Percentiles rank a stretch among this genome's conserved stretches.
These are phyloP conservation scores for Halichoeres trimaculatus DNA, from an alignment of 2,113 vertebrate genomes.

Conservation along the genomic window DNA sequence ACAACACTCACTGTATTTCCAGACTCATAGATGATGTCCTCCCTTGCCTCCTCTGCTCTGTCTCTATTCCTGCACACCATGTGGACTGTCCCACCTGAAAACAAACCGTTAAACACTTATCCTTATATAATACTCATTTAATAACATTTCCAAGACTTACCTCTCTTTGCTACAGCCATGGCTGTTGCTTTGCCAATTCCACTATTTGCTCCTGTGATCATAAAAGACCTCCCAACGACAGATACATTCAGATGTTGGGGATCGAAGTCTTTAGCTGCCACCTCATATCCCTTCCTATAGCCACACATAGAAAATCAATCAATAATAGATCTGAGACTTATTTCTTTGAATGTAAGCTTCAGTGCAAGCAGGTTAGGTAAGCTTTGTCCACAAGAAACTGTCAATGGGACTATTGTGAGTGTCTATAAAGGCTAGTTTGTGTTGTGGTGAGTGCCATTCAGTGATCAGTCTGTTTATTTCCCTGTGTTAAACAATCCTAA, in stretches of 20 bases:
- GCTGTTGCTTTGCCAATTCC: conserved; percentile 81
- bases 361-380: conserved; percentile 15
- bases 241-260: conserved; percentile 75
- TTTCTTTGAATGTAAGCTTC: not conserved
- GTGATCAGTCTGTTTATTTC: conserved; percentile 49
- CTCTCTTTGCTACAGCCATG: conserved; percentile 82
- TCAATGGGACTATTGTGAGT: conserved; percentile 72
- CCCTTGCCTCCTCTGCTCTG: conserved; percentile 78
- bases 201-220: conserved; percentile 84
- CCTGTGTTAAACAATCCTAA: not conserved
- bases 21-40: conserved; percentile 73
- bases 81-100: conserved; percentile 80
- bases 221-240: conserved; percentile 78
- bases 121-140: not conserved
- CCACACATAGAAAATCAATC: not conserved
- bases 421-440: conserved; percentile 62
- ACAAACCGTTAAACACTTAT: not conserved
- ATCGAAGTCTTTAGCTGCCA: conserved; percentile 71
- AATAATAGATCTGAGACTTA: not conserved
- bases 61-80: conserved; percentile 83
- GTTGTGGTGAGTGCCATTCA: conserved; percentile 43
- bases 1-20: conserved; percentile 73
- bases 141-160: conserved; percentile 27
- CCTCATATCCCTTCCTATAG: conserved; percentile 76
- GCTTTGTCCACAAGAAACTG: conserved; percentile 44